A percentile compares a stretch with the other conserved stretches of the same genome.
These are phyloP conservation scores for Glaucomys volans DNA, from an alignment of 2,113 vertebrate genomes.

Conservation along the genomic window DNA sequence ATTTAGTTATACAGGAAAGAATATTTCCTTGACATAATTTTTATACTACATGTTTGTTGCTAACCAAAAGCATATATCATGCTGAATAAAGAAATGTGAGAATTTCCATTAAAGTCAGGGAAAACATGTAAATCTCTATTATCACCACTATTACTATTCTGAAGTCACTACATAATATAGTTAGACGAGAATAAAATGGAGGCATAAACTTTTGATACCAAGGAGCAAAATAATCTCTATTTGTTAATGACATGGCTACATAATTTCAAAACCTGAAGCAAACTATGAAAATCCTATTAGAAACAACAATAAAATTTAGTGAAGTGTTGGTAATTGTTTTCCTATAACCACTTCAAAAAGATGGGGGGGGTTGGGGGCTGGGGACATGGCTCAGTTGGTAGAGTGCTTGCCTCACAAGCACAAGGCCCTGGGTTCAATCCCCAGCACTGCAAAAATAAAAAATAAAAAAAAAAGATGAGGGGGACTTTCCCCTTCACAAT, in stretches of 20 bases:
- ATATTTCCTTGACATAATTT: background rate
- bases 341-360: background rate
- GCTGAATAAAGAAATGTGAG: constrained; percentile 1
- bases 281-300: background rate
- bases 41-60: background rate
- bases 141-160: background rate
- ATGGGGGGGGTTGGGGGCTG: too few species aligned
- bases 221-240: background rate
- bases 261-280: background rate
- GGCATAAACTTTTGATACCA: background rate
- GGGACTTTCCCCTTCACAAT: background rate
- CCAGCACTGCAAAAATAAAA: too few species aligned
- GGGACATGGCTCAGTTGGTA: too few species aligned
- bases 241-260: background rate
- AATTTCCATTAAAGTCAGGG: background rate
- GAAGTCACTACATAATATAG: background rate
- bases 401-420: too few species aligned
- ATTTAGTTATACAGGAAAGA: background rate
- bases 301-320: background rate
- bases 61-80: background rate
- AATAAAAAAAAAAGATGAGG: background rate
- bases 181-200: constrained; percentile 29
- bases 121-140: background rate
- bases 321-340: background rate
- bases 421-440: too few species aligned